Conservation (phyloP, 2,797 vertebrate genomes). For the Okamejei kenojei region DNA sequence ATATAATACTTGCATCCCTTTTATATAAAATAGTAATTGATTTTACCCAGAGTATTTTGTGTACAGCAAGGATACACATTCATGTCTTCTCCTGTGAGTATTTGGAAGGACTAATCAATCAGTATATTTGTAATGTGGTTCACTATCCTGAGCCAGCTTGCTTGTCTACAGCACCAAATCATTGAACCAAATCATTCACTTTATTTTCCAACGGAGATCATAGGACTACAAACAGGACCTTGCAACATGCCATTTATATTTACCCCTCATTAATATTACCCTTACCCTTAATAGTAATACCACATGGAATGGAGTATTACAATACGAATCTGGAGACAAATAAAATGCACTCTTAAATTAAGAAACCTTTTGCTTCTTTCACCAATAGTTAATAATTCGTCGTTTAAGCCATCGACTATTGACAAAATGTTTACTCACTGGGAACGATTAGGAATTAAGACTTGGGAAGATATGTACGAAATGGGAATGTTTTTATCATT, state of each 20-base stretch:
- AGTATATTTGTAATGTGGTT: not conserved
- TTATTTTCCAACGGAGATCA: not conserved
- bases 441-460: no score
- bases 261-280: not conserved
- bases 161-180: no score
- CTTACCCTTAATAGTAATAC: not conserved
- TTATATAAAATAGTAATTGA: not conserved
- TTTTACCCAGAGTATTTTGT: not conserved
- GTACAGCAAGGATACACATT: not conserved
- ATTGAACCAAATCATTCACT: not conserved
- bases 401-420: no score
- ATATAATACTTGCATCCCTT: not conserved
- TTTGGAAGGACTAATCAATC: not conserved
- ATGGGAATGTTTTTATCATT: no score
- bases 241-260: not conserved
- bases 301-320: no score
- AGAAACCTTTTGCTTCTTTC: no score
- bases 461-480: no score
- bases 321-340: no score
- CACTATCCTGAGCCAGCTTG: not conserved
- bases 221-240: not conserved
- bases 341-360: no score
- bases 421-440: no score
- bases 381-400: no score
- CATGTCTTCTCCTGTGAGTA: not conserved